Evolutionary conservation across 2,888 invertebrate species (phyloP), one percentile per base, ranked within the genome.

Genomic region (Amphipoea lucens): DNA sequence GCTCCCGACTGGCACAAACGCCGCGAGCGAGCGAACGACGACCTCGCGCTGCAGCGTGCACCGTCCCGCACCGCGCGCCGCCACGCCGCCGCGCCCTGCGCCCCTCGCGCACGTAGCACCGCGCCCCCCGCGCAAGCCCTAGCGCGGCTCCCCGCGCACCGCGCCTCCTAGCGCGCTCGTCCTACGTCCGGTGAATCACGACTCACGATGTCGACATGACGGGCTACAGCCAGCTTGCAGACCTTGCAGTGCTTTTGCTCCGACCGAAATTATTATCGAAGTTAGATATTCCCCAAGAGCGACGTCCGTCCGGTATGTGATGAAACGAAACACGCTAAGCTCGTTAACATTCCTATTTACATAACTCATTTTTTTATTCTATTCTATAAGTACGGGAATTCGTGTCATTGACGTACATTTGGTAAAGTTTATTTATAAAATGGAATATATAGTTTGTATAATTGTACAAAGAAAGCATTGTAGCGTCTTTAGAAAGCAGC

Each of bases 41-140:
- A 96, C 96, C 96, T 96, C 96, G 96, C 95, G 96, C 95, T 96
- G 96, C 96, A 96, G 94, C 95, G 95, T 96, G 96, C 96, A 96
- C 94, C 95, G 93, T 91, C 94, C 95, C 95, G 93, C 95, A 89
- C 90, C 94, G 93, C 94, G 92, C 94, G 90, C 94, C 94, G 91
- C 94, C 94, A 90, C 94, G 89, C 92, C 92, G 89, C 93, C 90
- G 86, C 91, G 88, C 92, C 90, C 92, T 92, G 88, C 92, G 90
- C 91, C 89, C 90, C 89, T 89, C 87, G 87, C 87, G 88, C 90
- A 86, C 83, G 74, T 68, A 79, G 51, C 78, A 76, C 83, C 88
- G 54, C 85, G 45, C 78, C 12, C 69, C 88, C 87, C 90, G 79
- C 91, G 90, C 90, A 88, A 89, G 91, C 93, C 93, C 90, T 91